Evolutionary conservation across 1,140 invertebrate species (phyloP), one percentile per base, ranked within the genome.

Genomic region (Dendrolimus kikuchii): DNA sequence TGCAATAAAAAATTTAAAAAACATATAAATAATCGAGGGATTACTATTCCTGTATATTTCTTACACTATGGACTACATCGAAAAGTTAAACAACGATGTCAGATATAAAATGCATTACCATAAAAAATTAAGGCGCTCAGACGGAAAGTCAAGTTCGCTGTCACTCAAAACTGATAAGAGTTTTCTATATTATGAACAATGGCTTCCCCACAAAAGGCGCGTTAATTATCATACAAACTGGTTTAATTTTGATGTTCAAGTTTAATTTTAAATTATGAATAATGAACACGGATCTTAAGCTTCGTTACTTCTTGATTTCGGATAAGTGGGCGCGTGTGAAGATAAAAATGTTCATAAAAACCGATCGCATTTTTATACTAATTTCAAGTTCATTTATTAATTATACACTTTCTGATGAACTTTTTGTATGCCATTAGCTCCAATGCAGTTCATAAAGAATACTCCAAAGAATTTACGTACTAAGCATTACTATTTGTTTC

Each of bases 261-360:
- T 62, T 53, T 70, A 72, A 72, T 68, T 67, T 70, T 62, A 59
- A 69, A 66, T 71, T 80, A 80, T 78, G 71, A 77, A 74, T 77
- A 81, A 81, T 77, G 69, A 75, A 73, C 62, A 72, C 67, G 68
- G 68, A 76, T 81, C 74, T 83, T 74, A 81, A 71, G 73, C 70
- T 77, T 78, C 76, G 77, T 78, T 81, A 79, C 72, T 64, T 78
- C 64, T 77, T 75, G 77, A n/a, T n/a, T n/a, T 72, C 68, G 70
- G 70, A 74, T 77, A 74, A 73, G 60, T 64, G 59, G 70, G 63
- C 65, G 70, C 73, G 74, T 68, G 62, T 73, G 63, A 45, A 46
- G 60, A 71, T 38, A 57, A 68, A 68, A 68, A 68, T 59, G 60
- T 69, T 65, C 68, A 63, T 67, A 65, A 67, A 59, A 72, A 71